phyloP scores from a whole-genome alignment of 1,140 invertebrate species.

The Formica exsecta region DNA sequence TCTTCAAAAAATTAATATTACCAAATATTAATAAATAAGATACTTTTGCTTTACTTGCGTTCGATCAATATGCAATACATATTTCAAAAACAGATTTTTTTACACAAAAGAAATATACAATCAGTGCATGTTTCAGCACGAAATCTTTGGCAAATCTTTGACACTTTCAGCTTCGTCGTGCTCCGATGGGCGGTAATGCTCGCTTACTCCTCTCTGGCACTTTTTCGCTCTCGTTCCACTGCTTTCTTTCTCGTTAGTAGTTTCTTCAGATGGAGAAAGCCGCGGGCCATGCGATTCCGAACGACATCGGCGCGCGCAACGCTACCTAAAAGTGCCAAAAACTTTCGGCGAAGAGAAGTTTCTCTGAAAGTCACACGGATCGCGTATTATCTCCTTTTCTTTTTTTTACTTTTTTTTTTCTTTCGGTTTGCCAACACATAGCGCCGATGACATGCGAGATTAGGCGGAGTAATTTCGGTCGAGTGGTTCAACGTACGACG shows the following conservation, averaged over 20 bases:
- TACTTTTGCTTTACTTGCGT: neutral
- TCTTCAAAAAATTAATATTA: neutral
- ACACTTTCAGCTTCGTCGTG: conserved; percentile 38
- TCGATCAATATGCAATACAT: neutral
- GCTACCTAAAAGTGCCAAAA: conserved; percentile 67
- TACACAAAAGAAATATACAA: conserved; percentile 50
- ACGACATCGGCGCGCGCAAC: conserved; percentile 47
- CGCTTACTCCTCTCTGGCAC: conserved; percentile 34
- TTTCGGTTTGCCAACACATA: conserved; percentile 38
- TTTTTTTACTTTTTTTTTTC: neutral
- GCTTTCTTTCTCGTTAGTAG: conserved; percentile 54
- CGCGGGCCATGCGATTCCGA: conserved; percentile 31
- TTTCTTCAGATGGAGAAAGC: conserved; percentile 57
- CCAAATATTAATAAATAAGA: neutral
- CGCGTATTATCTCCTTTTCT: conserved; percentile 35
- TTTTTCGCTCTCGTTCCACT: conserved; percentile 38
- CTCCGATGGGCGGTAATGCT: conserved; percentile 6
- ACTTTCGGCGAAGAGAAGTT: conserved; percentile 69
- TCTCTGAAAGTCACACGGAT: conserved; percentile 65
- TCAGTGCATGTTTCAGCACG: conserved; percentile 28
- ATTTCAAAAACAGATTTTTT: conserved; percentile 19
- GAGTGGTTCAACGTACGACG: conserved; percentile 59
- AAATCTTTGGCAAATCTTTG: conserved; percentile 64
- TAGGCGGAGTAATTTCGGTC: conserved; percentile 48
- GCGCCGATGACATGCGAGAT: conserved; percentile 32